A percentile compares a stretch with the other conserved stretches of the same genome.
phyloP scores from a whole-genome alignment of 2,113 vertebrate species.

The Conger conger region DNA sequence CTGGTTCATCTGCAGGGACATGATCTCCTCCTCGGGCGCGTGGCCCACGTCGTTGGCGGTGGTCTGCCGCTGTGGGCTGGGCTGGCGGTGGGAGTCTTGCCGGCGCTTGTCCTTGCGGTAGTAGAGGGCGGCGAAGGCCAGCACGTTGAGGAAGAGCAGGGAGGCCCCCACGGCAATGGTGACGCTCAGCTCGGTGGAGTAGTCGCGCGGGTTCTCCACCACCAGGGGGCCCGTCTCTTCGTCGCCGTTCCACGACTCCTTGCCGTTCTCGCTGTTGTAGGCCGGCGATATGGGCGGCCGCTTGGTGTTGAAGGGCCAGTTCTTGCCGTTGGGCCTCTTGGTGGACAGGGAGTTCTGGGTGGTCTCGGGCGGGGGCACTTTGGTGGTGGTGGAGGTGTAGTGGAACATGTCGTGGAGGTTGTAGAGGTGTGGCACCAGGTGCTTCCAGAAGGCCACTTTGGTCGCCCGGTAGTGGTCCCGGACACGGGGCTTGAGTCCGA shows the following conservation, averaged over 20 bases:
- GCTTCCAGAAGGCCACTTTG: conserved; percentile 99
- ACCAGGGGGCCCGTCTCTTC: conserved; percentile 83
- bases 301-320: conserved; percentile 89
- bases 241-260: conserved; percentile 83
- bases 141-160: conserved; percentile 93
- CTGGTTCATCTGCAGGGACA: conserved; percentile 94
- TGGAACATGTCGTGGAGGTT: conserved; percentile 99
- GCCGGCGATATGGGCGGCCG: conserved; percentile 90
- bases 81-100: conserved; percentile 86
- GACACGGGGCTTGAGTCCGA: conserved; percentile 94
- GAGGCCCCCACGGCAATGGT: conserved; percentile 97
- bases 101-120: conserved; percentile 98
- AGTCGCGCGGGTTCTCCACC: conserved; percentile 92
- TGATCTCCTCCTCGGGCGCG: conserved; percentile 90
- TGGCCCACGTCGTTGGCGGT: conserved; percentile 81
- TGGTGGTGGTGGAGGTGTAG: conserved; percentile 97
- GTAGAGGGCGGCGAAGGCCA: conserved; percentile 96
- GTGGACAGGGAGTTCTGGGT: conserved; percentile 93
- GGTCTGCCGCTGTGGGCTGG: conserved; percentile 84
- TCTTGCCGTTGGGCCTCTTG: conserved; percentile 86
- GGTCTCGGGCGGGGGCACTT: conserved; percentile 92
- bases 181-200: conserved; percentile 96
- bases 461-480: conserved; percentile 98
- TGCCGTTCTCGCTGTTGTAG: conserved; percentile 86
- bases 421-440: conserved; percentile 95